A percentile compares a stretch with the other conserved stretches of the same genome.
phyloP scores from a whole-genome alignment of 2,113 vertebrate genomes.

The Leucosticte australis region DNA sequence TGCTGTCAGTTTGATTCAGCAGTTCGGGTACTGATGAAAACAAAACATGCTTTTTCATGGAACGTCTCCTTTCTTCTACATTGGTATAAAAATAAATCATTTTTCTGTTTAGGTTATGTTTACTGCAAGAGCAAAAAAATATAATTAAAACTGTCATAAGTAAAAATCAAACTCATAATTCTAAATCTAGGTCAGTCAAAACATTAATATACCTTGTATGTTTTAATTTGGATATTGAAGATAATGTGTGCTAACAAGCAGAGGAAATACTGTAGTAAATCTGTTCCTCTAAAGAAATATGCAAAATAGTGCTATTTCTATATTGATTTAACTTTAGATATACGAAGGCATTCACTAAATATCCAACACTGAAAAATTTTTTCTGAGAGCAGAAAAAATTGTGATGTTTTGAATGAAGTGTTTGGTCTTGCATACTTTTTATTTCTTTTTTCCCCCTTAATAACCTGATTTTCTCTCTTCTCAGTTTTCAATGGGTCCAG shows the following conservation, averaged over 20 bases:
- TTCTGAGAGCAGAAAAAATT: neutral
- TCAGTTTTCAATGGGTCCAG: constrained; percentile 90
- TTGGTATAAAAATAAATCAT: neutral
- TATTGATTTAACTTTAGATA: neutral
- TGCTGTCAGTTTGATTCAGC: constrained; percentile 24
- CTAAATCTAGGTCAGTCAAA: constrained; percentile 32
- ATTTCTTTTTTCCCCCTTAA: neutral
- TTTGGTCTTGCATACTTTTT: neutral
- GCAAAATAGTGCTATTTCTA: neutral
- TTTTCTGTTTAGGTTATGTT: neutral
- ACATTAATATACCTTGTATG: neutral
- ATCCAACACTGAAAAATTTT: too few species aligned
- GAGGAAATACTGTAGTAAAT: neutral
- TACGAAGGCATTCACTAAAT: neutral
- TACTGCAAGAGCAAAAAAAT: neutral
- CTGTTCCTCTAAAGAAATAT: neutral
- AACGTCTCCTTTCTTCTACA: neutral
- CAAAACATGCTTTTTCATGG: neutral
- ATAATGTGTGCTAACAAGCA: neutral
- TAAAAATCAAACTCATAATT: constrained; percentile 13
- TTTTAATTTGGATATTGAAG: constrained; percentile 26
- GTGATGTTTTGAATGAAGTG: neutral
- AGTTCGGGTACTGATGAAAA: neutral
- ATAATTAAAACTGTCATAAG: constrained; percentile 30
- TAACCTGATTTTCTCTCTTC: neutral